phyloP scores from a whole-genome alignment of 2,797 vertebrate species.

The Luscinia megarhynchos region DNA sequence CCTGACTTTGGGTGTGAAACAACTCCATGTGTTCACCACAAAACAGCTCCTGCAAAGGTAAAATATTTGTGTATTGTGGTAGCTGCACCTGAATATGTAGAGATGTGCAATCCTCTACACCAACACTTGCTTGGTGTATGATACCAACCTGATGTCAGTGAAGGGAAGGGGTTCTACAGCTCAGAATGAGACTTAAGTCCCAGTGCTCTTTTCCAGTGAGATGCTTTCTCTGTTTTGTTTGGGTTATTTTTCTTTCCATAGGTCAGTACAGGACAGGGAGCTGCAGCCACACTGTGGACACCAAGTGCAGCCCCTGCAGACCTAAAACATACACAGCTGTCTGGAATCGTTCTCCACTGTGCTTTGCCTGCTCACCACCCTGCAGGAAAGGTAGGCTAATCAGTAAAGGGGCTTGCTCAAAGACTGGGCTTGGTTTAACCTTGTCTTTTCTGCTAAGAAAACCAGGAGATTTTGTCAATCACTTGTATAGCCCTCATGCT shows the following conservation, averaged over 20 bases:
- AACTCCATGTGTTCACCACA: neutral
- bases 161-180: neutral
- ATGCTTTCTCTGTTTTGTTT: neutral
- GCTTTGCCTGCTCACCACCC: constrained; percentile 68
- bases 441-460: neutral
- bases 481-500: neutral
- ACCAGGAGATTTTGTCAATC: neutral
- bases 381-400: constrained; percentile 63
- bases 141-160: neutral
- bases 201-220: neutral
- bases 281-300: constrained; percentile 59
- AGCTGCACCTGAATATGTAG: neutral
- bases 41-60: neutral
- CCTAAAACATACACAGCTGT: constrained; percentile 23
- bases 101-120: neutral
- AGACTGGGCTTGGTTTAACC: neutral
- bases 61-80: neutral
- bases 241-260: neutral
- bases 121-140: neutral
- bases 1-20: neutral
- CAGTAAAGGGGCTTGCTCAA: neutral
- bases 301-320: constrained; percentile 60
- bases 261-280: neutral
- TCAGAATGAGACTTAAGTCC: neutral
- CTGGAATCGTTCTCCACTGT: constrained; percentile 65